phyloP scores from a whole-genome alignment of 2,797 vertebrate genomes.

The Rhinogobio ventralis region DNA sequence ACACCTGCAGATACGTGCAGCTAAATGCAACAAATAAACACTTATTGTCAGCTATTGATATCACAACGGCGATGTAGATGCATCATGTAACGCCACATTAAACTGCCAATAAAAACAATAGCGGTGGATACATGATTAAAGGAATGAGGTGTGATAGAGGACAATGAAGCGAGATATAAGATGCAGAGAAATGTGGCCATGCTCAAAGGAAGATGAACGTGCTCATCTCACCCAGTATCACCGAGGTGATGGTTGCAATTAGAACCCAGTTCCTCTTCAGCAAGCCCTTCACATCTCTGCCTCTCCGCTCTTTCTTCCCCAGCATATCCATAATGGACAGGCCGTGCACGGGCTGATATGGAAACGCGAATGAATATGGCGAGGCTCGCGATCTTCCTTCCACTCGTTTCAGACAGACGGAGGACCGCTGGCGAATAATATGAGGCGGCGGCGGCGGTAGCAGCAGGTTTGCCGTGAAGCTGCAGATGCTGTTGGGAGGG shows the following conservation, averaged over 20 bases:
- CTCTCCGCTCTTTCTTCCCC: conserved; percentile 79
- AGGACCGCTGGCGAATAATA: conserved; percentile 1
- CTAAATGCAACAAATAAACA: conserved; percentile 10
- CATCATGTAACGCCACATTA: not conserved
- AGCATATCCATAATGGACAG: conserved; percentile 72
- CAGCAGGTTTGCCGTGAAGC: conserved; percentile 62
- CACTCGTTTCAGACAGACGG: conserved; percentile 41
- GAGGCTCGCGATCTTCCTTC: conserved; percentile 56
- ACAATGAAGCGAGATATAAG: not conserved
- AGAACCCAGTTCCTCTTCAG: conserved; percentile 91
- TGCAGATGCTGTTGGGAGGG: conserved; percentile 67
- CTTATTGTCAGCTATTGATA: not conserved
- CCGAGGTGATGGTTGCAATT: conserved; percentile 86
- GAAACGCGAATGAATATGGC: conserved; percentile 46
- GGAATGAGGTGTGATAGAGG: not conserved
- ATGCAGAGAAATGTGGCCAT: conserved; percentile 1
- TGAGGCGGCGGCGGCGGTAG: not conserved
- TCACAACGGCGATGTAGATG: not conserved
- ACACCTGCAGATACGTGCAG: conserved; percentile 17
- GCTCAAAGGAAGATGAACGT: not conserved
- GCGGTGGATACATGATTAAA: not conserved
- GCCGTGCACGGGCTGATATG: conserved; percentile 42
- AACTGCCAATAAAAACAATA: not conserved
- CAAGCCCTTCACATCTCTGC: conserved; percentile 76
- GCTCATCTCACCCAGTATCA: conserved; percentile 85